A percentile compares a stretch with the other conserved stretches of the same genome.
phyloP scores from a whole-genome alignment of 2,113 vertebrate species.

The Entelurus aequoreus region DNA sequence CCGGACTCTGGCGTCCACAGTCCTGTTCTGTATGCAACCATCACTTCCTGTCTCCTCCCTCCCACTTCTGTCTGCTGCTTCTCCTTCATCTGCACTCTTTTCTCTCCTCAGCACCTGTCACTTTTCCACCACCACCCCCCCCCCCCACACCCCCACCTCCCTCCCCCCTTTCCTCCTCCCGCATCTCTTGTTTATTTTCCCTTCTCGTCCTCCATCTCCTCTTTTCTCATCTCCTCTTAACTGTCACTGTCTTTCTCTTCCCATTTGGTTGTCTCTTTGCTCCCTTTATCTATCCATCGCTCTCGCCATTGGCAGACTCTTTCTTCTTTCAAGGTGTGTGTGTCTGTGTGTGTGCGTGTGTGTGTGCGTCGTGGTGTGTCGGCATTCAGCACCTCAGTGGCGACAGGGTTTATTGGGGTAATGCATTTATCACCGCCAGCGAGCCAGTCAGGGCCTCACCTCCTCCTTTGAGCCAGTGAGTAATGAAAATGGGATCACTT shows the following conservation, averaged over 20 bases:
- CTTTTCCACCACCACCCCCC: conserved; percentile 22
- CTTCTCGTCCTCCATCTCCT: conserved; percentile 39
- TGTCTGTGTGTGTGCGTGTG: conserved; percentile 25
- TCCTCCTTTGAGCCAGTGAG: conserved; percentile 72
- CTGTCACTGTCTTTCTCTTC: conserved; percentile 56
- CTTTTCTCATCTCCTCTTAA: conserved; percentile 61
- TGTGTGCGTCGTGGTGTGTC: conserved; percentile 44
- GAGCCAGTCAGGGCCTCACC: conserved; percentile 64
- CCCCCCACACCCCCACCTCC: neutral
- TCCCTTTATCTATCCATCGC: conserved; percentile 50
- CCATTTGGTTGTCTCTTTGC: conserved; percentile 63
- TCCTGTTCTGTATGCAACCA: conserved; percentile 50
- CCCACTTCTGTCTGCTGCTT: conserved; percentile 21
- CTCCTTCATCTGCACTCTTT: conserved; percentile 29
- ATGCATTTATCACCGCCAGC: conserved; percentile 71
- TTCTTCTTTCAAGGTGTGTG: conserved; percentile 19
- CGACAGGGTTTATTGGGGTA: conserved; percentile 69
- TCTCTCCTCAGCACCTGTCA: conserved; percentile 48
- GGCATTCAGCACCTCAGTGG: conserved; percentile 63
- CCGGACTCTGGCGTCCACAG: conserved; percentile 54
- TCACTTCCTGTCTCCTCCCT: conserved; percentile 42
- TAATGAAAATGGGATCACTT: conserved; percentile 76
- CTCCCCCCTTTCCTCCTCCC: conserved; percentile 29
- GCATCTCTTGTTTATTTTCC: conserved; percentile 36
- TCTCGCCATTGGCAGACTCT: conserved; percentile 38